phyloP scores from a whole-genome alignment of 2,797 vertebrate species.

The Margarornis squamiger region DNA sequence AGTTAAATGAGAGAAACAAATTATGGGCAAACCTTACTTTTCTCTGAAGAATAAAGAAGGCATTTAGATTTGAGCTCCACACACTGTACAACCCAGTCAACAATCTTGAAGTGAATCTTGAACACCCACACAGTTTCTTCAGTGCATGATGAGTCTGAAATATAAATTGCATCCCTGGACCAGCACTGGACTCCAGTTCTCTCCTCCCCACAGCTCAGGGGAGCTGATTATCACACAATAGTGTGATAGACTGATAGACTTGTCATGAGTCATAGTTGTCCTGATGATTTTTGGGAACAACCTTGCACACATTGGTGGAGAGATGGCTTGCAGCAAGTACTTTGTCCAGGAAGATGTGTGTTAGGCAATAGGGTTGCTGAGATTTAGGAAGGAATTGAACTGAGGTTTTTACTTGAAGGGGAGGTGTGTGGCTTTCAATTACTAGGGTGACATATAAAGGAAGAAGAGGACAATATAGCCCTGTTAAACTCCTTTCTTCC shows the following conservation, averaged over 20 bases:
- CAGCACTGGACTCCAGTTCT: background rate
- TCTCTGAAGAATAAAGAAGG: background rate
- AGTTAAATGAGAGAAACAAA: background rate
- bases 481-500: background rate
- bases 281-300: background rate
- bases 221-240: background rate
- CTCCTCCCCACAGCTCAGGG: background rate
- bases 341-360: background rate
- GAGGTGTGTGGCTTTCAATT: background rate
- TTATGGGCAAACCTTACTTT: background rate
- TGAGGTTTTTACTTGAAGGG: background rate
- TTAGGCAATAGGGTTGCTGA: background rate
- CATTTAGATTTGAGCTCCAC: background rate
- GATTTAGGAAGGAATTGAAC: background rate
- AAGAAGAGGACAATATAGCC: background rate
- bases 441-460: background rate
- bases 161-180: background rate
- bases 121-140: background rate
- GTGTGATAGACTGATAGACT: background rate
- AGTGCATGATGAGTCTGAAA: background rate
- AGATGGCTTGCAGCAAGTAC: background rate
- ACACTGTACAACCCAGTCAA: background rate
- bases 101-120: background rate
- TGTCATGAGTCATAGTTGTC: background rate
- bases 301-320: background rate